Evolutionary conservation across 1,140 invertebrate genomes (phyloP).

Genomic region (Sinella curviseta): DNA sequence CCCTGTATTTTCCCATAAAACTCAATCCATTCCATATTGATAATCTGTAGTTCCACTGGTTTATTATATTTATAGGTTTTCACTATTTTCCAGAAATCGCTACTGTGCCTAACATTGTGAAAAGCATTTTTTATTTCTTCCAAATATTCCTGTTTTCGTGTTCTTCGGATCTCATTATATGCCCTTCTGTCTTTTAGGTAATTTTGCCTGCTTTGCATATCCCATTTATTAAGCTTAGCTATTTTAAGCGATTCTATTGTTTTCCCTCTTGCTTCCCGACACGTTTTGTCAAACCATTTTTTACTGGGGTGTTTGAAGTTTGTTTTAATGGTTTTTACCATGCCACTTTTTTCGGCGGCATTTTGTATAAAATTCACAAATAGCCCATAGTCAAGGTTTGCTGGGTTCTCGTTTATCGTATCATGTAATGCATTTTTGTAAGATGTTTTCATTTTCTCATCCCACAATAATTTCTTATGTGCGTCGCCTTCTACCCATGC

Average conservation of each 20-base stretch:
- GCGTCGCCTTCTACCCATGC: not conserved
- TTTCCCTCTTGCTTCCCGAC: not conserved
- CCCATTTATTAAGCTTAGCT: not conserved
- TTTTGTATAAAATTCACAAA: not conserved
- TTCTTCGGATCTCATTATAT: not conserved
- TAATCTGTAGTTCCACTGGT: not conserved
- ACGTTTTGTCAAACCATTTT: constrained; percentile 17
- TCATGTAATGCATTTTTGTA: not conserved
- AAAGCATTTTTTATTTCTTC: not conserved
- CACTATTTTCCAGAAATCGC: constrained; percentile 4
- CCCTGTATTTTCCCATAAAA: not conserved
- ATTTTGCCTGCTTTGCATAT: not conserved
- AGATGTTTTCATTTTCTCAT: not conserved
- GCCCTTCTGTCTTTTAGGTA: not conserved
- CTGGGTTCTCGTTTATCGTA: not conserved
- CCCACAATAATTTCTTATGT: not conserved
- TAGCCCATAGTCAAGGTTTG: not conserved
- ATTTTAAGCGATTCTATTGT: not conserved
- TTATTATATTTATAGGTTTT: not conserved
- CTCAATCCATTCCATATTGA: not conserved
- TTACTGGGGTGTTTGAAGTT: not conserved
- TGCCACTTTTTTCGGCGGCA: not conserved
- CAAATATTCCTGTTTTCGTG: not conserved
- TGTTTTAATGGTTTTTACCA: not conserved
- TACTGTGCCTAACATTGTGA: no score